phyloP scores from a whole-genome alignment of 2,113 vertebrate genomes.

The Ginglymostoma cirratum region DNA sequence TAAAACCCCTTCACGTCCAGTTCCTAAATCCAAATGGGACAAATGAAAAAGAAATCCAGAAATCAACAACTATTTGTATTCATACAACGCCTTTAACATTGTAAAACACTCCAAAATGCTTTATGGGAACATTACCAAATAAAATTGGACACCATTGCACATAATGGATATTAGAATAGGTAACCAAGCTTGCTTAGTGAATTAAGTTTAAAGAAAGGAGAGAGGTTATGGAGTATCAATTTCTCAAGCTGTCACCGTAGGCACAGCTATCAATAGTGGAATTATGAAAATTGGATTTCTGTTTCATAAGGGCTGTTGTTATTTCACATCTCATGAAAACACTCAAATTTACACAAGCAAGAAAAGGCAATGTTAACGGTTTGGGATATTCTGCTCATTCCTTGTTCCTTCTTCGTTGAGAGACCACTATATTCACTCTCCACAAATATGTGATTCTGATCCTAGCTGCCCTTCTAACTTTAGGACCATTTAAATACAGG shows the following conservation, averaged over 20 bases:
- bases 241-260: not conserved
- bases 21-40: conserved; percentile 57
- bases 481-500: not conserved
- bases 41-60: not conserved
- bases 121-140: not conserved
- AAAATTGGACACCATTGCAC: not conserved
- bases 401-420: not conserved
- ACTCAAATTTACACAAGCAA: not conserved
- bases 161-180: not conserved
- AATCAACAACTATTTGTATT: not conserved
- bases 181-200: not conserved
- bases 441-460: not conserved
- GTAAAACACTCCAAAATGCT: not conserved
- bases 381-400: not conserved
- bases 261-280: not conserved
- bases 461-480: not conserved
- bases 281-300: not conserved
- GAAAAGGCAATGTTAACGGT: not conserved
- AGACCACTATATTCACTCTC: not conserved
- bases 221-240: too few species aligned
- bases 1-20: conserved; percentile 58
- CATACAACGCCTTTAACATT: not conserved
- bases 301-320: not conserved
- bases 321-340: not conserved
- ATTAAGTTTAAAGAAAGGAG: not conserved